phyloP scores from a whole-genome alignment of 2,797 vertebrate species.

The Amazonetta brasiliensis region DNA sequence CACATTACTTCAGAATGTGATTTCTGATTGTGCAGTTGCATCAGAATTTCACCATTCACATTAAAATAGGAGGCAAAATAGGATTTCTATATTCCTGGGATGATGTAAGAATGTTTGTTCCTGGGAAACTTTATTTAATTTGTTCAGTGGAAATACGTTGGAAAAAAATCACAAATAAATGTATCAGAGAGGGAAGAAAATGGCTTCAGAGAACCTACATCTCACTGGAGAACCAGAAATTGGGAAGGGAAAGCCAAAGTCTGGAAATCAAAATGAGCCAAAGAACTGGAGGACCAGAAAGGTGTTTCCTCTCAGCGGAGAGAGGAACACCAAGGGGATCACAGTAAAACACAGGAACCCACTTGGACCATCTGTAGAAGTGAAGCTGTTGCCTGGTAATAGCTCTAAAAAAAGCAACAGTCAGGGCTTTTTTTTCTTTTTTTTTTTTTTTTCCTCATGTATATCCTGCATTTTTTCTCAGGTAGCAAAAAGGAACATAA shows the following conservation, averaged over 20 bases:
- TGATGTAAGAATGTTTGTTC: neutral
- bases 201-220: neutral
- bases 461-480: neutral
- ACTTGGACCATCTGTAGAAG: neutral
- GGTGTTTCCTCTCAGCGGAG: neutral
- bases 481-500: neutral
- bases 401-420: neutral
- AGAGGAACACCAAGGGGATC: neutral
- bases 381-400: neutral
- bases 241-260: neutral
- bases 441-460: neutral
- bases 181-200: neutral
- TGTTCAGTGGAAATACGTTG: neutral
- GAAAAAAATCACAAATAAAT: neutral
- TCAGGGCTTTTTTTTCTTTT: neutral
- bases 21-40: neutral
- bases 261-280: neutral
- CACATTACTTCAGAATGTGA: neutral
- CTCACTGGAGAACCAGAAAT: neutral
- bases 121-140: neutral
- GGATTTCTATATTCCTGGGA: neutral
- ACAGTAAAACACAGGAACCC: neutral
- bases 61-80: neutral
- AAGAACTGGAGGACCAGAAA: neutral
- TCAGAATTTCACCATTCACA: neutral